These are phyloP conservation scores for Cnemophilus loriae DNA, from an alignment of 2,113 vertebrate genomes.

Conservation along the genomic window DNA sequence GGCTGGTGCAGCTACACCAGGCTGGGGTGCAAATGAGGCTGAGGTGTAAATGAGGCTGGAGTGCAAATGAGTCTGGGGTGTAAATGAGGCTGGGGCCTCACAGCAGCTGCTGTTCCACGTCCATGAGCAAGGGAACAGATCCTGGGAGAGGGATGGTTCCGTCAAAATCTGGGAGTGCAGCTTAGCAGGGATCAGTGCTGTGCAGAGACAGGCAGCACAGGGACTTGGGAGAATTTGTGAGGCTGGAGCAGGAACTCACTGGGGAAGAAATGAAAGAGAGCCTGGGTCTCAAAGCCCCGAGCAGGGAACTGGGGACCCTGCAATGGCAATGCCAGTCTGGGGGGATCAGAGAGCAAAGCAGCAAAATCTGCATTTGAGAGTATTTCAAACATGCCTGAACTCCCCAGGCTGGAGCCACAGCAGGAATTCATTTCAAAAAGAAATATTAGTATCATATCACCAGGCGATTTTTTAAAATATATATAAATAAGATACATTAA, in stretches of 20 bases:
- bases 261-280: neutral
- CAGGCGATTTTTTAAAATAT: neutral
- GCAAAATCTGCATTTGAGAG: neutral
- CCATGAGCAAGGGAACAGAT: neutral
- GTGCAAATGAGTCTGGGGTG: neutral
- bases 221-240: neutral
- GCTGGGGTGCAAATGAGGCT: neutral
- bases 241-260: neutral
- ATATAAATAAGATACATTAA: neutral
- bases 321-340: accelerated
- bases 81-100: accelerated
- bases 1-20: too few species aligned
- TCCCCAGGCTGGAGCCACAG: neutral
- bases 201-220: neutral
- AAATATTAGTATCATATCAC: neutral
- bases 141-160: neutral
- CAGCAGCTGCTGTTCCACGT: neutral
- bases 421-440: neutral
- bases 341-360: neutral
- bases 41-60: neutral
- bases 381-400: neutral
- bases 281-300: neutral
- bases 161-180: neutral
- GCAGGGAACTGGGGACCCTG: neutral
- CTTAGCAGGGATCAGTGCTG: neutral